Base-by-base conservation (phyloP, 2,797 vertebrate species). In the Pterois miles region DNA sequence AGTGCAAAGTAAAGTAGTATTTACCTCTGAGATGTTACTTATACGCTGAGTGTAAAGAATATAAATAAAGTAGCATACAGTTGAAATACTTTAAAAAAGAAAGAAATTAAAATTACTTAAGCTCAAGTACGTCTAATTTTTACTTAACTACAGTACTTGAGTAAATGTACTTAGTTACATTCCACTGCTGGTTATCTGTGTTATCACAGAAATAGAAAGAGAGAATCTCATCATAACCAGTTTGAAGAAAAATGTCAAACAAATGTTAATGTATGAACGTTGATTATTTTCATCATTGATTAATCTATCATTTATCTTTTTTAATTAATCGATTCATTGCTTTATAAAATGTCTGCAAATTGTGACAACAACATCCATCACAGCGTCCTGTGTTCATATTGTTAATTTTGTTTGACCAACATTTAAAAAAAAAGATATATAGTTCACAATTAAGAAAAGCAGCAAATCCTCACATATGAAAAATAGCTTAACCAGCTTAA, bases 231-330 rank as follows among this genome's bases (percentile, higher is more conserved):
- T n/a, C 43, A 46, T 7, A 9, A 48, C 43, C 18, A 20, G 43
- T 18, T 48, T 48, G 43, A 20, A 0, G 16, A 43, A 43, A 2
- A 48, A 48, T 34, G 33, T 34, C 7, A 8, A 8, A 2, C 33
- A 34, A 34, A 34, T 18, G 8, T 48, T 48, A 48, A 48, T 48
- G 43, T 48, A 48, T 43, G 43, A 48, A n/a, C n/a, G n/a, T 48
- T n/a, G 16, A 48, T 48, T 48, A 48, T 48, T 48, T n/a, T 48
- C 43, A 48, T 43, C 18, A 6, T 43, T 43, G 40, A 43, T 43
- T 18, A 48, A 0, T 48, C 43, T 20, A 18, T 46, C 18, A 46
- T 20, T 46, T 20, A 0, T 1, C 0, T 18, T 9, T 46, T 46
- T 18, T 46, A 8, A 46, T 46, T 8, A 40, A 40, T 40, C 14